Base-by-base conservation (phyloP, 1,140 invertebrate genomes). In the Drosophila mojavensis region DNA sequence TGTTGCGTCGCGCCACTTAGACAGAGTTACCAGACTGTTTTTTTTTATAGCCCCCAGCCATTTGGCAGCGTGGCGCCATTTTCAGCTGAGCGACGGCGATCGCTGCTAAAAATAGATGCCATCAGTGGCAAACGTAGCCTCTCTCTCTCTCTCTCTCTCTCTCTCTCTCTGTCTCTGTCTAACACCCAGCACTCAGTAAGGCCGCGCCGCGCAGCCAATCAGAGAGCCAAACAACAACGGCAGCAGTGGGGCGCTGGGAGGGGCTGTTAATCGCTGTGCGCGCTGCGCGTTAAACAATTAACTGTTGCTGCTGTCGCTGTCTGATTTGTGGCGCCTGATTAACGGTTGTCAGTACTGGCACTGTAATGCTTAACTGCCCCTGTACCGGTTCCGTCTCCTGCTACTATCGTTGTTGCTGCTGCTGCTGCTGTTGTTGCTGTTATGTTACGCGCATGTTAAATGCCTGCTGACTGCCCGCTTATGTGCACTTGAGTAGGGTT, bases 301-400 rank as follows among this genome's bases (percentile, higher is more conserved):
- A 58, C 51, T 39, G 64, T 20, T 61, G 65, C 33, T 5, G 26
- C 30, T 54, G 55, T 56, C 13, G n/a, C 30, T 53, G 39, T 51
- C 64, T 86, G 71, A 81, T 85, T 86, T 85, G 67, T 76, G 75
- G 70, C 75, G 82, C 82, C 75, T 82, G 83, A 88, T 88, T 86
- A 86, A 77, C 79, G 83, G 84, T 58, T 86, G 83, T 86, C 83
- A 80, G 20, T 24, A 24, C 20, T 24, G 71, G 17, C 64, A 36
- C 41, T 59, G 60, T 58, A 68, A 28, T 61, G 53, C 68, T 54
- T 33, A 72, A 81, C 75, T 77, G 70, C 71, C 59, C 1, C 11
- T 11, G 71, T 75, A 58, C 71, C 63, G 50, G 28, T 26, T 41
- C 41, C 47, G 50, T 28, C 6, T 33, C 26, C 17, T 33, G 51